Percentiles rank a stretch among this genome's conserved stretches.
These are phyloP conservation scores for Corythoichthys haematopterus DNA, from an alignment of 2,113 vertebrate genomes.

Conservation along the genomic window DNA sequence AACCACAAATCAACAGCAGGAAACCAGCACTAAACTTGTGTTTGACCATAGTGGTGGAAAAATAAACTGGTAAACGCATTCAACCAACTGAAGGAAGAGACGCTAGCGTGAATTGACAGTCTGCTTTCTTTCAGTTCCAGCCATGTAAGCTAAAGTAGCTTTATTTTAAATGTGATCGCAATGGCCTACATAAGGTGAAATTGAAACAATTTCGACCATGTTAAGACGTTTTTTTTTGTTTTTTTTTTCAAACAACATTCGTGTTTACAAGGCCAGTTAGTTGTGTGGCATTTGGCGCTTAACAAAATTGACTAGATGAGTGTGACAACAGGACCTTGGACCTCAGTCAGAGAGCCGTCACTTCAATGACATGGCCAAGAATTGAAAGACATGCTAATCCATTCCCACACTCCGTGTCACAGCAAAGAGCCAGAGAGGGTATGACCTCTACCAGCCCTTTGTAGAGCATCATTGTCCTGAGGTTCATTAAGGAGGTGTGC, in stretches of 20 bases:
- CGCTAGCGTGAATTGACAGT: slow-evolving; percentile 35
- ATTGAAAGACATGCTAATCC: slow-evolving; percentile 53
- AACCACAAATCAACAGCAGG: slow-evolving; percentile 45
- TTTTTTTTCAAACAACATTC: slow-evolving; percentile 1
- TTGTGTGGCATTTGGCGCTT: slow-evolving; percentile 18
- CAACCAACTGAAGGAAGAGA: slow-evolving; percentile 16
- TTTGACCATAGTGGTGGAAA: slow-evolving; percentile 23
- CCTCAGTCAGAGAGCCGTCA: slow-evolving; percentile 51
- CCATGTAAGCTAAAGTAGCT: slow-evolving; percentile 8
- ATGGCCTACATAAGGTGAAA: slow-evolving; percentile 18
- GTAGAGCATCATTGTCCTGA: slow-evolving; percentile 26
- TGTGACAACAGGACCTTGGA: slow-evolving; percentile 49
- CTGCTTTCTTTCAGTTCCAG: slow-evolving; percentile 42
- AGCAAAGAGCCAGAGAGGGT: slow-evolving; percentile 45
- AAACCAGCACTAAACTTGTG: slow-evolving; percentile 43
- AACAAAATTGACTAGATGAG: slow-evolving; percentile 37
- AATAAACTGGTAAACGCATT: slow-evolving; percentile 16
- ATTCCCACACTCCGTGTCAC: slow-evolving; percentile 57
- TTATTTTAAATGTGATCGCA: slow-evolving; percentile 18
- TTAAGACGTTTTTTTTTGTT: not conserved
- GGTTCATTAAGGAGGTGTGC: slow-evolving; percentile 35
- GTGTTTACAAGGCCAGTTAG: slow-evolving; percentile 3
- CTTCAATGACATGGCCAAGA: slow-evolving; percentile 42
- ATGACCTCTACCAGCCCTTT: slow-evolving; percentile 35
- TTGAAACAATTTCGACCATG: slow-evolving; percentile 10